Percentiles rank a stretch among this genome's conserved stretches.
Conservation (phyloP, 2,113 vertebrate species). For the Ophiodon elongatus region DNA sequence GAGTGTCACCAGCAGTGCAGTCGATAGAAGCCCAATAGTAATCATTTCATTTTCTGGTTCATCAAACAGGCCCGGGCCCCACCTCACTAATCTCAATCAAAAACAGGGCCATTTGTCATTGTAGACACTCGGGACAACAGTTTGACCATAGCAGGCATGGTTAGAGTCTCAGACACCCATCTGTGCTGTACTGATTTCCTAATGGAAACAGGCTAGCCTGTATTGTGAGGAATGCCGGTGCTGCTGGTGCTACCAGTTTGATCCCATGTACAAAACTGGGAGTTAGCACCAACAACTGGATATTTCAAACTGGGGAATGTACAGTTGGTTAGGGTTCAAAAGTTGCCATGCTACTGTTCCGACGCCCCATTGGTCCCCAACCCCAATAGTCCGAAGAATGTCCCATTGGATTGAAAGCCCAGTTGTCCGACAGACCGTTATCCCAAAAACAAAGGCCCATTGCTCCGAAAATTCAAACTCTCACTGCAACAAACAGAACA, state of each 20-base stretch:
- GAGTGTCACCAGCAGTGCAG: constrained; percentile 91
- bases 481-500: no score
- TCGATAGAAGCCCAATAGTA: constrained; percentile 92
- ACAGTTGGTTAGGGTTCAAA: no score
- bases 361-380: background rate
- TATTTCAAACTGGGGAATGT: background rate
- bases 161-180: constrained; percentile 69
- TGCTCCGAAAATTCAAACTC: no score
- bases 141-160: constrained; percentile 74
- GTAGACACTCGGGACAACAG: constrained; percentile 83
- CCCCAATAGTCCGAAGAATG: no score
- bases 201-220: background rate
- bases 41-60: constrained; percentile 98
- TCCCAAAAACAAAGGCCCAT: no score
- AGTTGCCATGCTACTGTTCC: background rate
- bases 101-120: constrained; percentile 90
- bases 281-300: background rate
- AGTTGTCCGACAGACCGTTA: no score
- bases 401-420: no score
- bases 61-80: constrained; percentile 90
- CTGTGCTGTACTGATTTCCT: constrained; percentile 20
- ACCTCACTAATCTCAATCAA: constrained; percentile 92
- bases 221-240: background rate
- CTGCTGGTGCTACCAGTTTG: background rate
- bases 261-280: background rate